Conservation (phyloP, 2,113 vertebrate genomes). For the Irena cyanogastra region DNA sequence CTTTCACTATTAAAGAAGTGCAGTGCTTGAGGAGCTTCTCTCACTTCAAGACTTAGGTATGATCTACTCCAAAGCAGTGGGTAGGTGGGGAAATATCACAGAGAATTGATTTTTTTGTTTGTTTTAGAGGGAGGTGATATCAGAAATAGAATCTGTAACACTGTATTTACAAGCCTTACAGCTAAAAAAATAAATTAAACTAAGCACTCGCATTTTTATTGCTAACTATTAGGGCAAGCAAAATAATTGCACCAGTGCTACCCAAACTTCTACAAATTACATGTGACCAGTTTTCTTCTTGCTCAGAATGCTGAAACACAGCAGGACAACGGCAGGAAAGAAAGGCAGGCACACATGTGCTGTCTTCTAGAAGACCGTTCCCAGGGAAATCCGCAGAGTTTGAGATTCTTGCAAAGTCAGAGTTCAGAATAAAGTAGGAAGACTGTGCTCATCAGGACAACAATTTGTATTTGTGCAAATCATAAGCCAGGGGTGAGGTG, state of each 20-base stretch:
- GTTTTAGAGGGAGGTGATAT: not conserved
- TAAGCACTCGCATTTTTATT: not conserved
- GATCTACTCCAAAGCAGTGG: not conserved
- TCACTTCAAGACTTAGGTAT: not conserved
- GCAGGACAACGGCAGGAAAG: conserved; percentile 7
- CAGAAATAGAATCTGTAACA: not conserved
- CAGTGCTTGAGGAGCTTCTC: not conserved
- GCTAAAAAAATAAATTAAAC: not conserved
- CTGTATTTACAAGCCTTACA: not conserved
- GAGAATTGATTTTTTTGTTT: accelerated
- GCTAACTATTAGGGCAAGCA: not conserved
- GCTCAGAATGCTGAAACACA: conserved; percentile 38
- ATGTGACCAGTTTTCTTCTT: conserved; percentile 36
- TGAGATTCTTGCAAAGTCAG: not conserved
- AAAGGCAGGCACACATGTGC: conserved; percentile 26
- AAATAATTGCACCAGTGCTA: not conserved
- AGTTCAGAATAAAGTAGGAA: not conserved
- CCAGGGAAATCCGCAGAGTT: not conserved
- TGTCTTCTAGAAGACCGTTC: not conserved
- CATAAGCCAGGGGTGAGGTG: not conserved
- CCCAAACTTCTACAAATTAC: not conserved
- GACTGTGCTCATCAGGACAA: not conserved
- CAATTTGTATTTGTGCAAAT: not conserved
- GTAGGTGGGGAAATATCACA: not conserved
- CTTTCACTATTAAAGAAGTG: not conserved